phyloP scores from a whole-genome alignment of 2,797 vertebrate species.

The Atherinosoma microstoma region DNA sequence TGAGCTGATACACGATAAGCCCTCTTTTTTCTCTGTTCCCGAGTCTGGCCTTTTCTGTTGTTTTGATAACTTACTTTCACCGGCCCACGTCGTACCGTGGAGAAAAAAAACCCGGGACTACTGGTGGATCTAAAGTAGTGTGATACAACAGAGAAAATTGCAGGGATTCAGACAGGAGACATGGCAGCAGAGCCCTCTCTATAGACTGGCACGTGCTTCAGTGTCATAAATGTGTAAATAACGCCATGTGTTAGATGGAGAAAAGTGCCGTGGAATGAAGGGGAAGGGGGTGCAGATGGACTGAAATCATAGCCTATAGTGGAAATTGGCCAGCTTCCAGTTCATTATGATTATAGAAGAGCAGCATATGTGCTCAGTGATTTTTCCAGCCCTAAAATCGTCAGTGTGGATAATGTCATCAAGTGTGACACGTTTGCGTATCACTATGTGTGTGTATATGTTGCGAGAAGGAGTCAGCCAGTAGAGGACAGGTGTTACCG shows the following conservation, averaged over 20 bases:
- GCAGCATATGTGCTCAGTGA: constrained; percentile 72
- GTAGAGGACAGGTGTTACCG: constrained; percentile 61
- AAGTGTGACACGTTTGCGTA: constrained; percentile 31
- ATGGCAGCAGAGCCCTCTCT: constrained; percentile 53
- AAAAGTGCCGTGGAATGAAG: constrained; percentile 41
- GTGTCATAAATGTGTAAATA: constrained; percentile 85
- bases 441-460: constrained; percentile 11
- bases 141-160: constrained; percentile 33
- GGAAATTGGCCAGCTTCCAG: constrained; percentile 73
- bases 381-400: constrained; percentile 57
- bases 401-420: constrained; percentile 60
- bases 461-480: constrained; percentile 37
- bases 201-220: constrained; percentile 64
- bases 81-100: constrained; percentile 3
- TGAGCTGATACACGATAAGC: constrained; percentile 72
- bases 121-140: constrained; percentile 45
- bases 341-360: constrained; percentile 72
- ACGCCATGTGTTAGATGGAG: constrained; percentile 75
- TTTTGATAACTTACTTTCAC: constrained; percentile 61
- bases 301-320: constrained; percentile 74
- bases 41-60: constrained; percentile 52
- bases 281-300: constrained; percentile 73
- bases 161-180: constrained; percentile 39
- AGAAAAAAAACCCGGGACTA: constrained; percentile 18
- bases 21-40: constrained; percentile 53